Evolutionary conservation across 2,888 invertebrate species (phyloP), one percentile per base, ranked within the genome.

Genomic region (Encarsia formosa): DNA sequence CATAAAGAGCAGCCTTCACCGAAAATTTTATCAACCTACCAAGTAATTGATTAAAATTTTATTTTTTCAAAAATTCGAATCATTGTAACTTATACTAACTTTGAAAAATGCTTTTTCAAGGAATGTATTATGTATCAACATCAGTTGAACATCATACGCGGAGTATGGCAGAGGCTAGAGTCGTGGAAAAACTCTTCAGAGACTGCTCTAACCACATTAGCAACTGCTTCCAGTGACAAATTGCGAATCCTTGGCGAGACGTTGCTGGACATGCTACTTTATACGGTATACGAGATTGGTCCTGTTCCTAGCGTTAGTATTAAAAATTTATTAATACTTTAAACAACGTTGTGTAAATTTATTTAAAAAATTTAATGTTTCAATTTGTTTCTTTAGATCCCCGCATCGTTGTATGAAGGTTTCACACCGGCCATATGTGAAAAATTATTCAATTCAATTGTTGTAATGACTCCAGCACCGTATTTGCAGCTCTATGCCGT

Each of bases 111-210:
- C 13, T 35, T 3, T 31, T 38, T 42, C 20, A 34, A 88, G 81
- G 92, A 93, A 75, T 92, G 93, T 67, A 82, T 91, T 63, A 86
- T 88, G 62, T 81, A 93, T 42, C 95, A 95, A 74, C 87, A 90
- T 59, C 94, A 95, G 74, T 75, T 93, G 49, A 95, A 94, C 73
- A 83, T 90, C 0, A 87, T 93, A 32, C 80, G 83, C 45, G 85
- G 84, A 65, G 86, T 90, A 18, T 81, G 91, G 72, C 78, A 81
- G 54, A 81, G 89, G 50, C 76, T 94, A 24, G 88, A 88, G 70
- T 79, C 81, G 5, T 72, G 71, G 72, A 66, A 62, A 59, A 67
- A 68, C 45, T 62, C 64, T 29, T 65, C 68, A 57, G 63, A 75
- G 58, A 65, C 74, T 11, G 69, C 79, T 2, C 77, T 76, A 37